A percentile compares a stretch with the other conserved stretches of the same genome.
These are phyloP conservation scores for Oxytorus armatus DNA, from an alignment of 2,888 invertebrate genomes.

Conservation along the genomic window DNA sequence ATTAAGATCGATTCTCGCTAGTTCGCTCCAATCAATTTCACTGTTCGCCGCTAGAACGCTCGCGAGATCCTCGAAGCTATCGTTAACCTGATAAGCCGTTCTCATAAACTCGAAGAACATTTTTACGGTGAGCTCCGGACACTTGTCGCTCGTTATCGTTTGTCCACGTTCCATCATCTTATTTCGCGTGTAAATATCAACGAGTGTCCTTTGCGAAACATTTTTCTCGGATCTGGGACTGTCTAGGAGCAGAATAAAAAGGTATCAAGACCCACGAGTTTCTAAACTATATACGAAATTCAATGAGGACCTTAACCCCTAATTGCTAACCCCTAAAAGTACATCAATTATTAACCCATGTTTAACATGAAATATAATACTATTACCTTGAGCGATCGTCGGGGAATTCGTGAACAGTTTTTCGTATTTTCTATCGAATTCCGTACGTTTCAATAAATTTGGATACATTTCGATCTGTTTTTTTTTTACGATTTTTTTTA, in stretches of 20 bases:
- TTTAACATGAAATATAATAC: background rate
- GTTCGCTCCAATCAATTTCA: slow-evolving; percentile 85
- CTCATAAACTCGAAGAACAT: slow-evolving; percentile 90
- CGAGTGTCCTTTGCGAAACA: slow-evolving; percentile 34
- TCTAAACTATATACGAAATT: background rate
- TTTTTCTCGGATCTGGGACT: slow-evolving; percentile 50
- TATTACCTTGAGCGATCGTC: slow-evolving; percentile 64
- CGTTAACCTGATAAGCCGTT: slow-evolving; percentile 88
- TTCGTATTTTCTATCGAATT: slow-evolving; percentile 66
- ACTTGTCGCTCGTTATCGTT: slow-evolving; percentile 70
- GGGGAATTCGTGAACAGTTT: slow-evolving; percentile 52
- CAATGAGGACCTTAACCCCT: background rate
- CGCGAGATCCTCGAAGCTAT: slow-evolving; percentile 84
- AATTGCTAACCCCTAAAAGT: background rate
- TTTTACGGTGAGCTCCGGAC: slow-evolving; percentile 88
- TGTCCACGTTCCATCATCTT: slow-evolving; percentile 58
- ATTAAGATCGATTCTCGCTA: slow-evolving; percentile 84
- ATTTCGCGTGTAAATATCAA: slow-evolving; percentile 52
- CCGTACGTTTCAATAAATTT: slow-evolving; percentile 66
- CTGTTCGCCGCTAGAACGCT: slow-evolving; percentile 80
- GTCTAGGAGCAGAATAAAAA: too few relatives aligned
- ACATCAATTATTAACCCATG: background rate
- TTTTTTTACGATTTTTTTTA: background rate
- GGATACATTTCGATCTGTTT: slow-evolving; percentile 55
- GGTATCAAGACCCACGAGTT: background rate